Evolutionary conservation across 2,113 vertebrate species (phyloP).

Genomic region (Bubalus kerabau): DNA sequence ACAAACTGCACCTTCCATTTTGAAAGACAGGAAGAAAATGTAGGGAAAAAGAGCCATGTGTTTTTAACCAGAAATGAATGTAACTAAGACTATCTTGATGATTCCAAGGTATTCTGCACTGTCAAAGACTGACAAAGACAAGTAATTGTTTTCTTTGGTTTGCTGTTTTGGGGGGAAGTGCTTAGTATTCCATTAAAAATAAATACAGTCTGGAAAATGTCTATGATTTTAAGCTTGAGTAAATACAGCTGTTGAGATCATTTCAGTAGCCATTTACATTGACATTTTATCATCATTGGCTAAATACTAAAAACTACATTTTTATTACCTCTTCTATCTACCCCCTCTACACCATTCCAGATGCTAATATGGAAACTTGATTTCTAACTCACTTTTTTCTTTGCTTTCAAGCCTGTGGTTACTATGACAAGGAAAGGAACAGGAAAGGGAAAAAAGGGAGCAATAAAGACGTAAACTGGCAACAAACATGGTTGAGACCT

Average conservation of each 20-base stretch:
- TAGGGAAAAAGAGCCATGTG: neutral
- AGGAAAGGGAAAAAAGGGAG: neutral
- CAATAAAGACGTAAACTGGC: neutral
- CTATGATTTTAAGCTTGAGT: neutral
- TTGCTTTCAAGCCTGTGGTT: neutral
- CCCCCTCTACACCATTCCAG: neutral
- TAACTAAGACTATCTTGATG: neutral
- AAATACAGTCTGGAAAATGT: neutral
- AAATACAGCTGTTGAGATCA: constrained; percentile 55
- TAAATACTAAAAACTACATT: constrained; percentile 56
- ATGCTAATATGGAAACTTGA: constrained; percentile 14
- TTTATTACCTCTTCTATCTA: constrained; percentile 36
- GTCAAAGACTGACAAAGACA: neutral
- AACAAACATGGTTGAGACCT: neutral
- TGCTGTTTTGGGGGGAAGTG: neutral
- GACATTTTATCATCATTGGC: constrained; percentile 54
- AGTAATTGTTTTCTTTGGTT: neutral
- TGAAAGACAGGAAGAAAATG: neutral
- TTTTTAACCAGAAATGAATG: constrained; percentile 17
- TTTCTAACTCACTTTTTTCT: neutral
- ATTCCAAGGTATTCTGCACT: neutral
- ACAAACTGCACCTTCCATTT: neutral
- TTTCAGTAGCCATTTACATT: constrained; percentile 52
- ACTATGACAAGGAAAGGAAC: neutral
- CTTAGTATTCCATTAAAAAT: neutral